Conservation (phyloP, 2,797 vertebrate species). For the Anguilla pacifica region DNA sequence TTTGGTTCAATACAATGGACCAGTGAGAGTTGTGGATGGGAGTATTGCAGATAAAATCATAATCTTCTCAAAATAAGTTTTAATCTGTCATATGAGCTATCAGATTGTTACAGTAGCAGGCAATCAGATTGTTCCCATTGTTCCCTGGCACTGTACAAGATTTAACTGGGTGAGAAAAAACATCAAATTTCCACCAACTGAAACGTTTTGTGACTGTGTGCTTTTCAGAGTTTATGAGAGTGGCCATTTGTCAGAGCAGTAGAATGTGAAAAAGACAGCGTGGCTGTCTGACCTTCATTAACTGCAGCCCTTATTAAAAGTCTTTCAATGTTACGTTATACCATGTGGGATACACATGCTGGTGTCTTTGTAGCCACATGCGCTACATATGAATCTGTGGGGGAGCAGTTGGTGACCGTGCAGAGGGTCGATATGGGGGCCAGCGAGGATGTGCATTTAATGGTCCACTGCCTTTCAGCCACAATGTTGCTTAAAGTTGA, state of each 20-base stretch:
- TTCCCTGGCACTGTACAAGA: background rate
- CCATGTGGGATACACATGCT: constrained; percentile 68
- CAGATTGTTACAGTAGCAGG: background rate
- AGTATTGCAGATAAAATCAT: background rate
- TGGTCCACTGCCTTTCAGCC: background rate
- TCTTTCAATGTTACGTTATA: constrained; percentile 47
- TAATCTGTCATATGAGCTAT: background rate
- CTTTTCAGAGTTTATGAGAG: background rate
- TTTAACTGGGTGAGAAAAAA: background rate
- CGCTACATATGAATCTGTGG: constrained; percentile 28
- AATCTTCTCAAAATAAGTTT: background rate
- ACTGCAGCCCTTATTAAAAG: constrained; percentile 38
- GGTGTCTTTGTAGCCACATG: constrained; percentile 37
- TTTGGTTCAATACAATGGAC: background rate
- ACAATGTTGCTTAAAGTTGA: too few relatives aligned
- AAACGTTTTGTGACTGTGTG: constrained; percentile 16
- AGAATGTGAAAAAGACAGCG: constrained; percentile 53
- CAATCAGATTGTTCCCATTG: background rate
- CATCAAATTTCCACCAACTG: constrained; percentile 26
- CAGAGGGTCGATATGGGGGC: constrained; percentile 14
- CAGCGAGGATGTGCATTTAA: background rate
- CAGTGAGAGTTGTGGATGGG: background rate
- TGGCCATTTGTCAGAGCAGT: background rate
- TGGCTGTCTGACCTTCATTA: constrained; percentile 52
- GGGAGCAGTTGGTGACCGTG: background rate